Evolutionary conservation across 2,888 invertebrate genomes (phyloP), one percentile per base, ranked within the genome.

Genomic region (Drosophila pullipes): DNA sequence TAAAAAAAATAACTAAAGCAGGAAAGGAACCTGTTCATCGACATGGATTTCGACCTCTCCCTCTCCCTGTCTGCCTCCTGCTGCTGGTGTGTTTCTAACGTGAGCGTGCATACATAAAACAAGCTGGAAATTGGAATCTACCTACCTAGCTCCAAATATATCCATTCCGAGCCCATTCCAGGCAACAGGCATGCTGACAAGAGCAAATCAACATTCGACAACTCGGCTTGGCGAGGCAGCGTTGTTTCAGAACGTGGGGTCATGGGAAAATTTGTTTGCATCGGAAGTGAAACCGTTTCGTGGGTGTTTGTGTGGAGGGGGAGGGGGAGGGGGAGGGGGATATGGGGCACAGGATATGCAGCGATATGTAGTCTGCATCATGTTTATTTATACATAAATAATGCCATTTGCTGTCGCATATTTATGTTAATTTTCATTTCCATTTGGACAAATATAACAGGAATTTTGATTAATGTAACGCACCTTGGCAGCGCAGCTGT

Each of bases 251-350:
- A 58, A 44, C 22, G 22, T 31, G 75, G 74, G 90, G 89, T 89
- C 90, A 89, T 89, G 89, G 73, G 90, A 89, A 89, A 78, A 75
- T 80, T 64, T 70, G 76, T 69, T 71, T 72, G 66, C 73, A 76
- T 89, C 89, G 89, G 89, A 89, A 90, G 88, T 90, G 85, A 76
- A 82, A 89, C 82, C 88, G 90, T 88, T 87, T 66, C 65, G 25
- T 30, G 55, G 47, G 37, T 33, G 61, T 31, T 47, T 47, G 37
- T 41, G 33, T 13, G n/a, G 13, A 0, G 11, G 2, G 39, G 6
- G 28, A 16, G 16, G 44, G 53, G 44, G 44, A 50, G 9, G 2
- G 25, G 49, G 41, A 53, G 9, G 1, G 16, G 28, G 6, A 28
- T 9, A 13, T 28, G 18, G 28, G 28, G 13, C 16, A 78, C 88